phyloP scores from a whole-genome alignment of 2,113 vertebrate species.

The Callaeas wilsoni region DNA sequence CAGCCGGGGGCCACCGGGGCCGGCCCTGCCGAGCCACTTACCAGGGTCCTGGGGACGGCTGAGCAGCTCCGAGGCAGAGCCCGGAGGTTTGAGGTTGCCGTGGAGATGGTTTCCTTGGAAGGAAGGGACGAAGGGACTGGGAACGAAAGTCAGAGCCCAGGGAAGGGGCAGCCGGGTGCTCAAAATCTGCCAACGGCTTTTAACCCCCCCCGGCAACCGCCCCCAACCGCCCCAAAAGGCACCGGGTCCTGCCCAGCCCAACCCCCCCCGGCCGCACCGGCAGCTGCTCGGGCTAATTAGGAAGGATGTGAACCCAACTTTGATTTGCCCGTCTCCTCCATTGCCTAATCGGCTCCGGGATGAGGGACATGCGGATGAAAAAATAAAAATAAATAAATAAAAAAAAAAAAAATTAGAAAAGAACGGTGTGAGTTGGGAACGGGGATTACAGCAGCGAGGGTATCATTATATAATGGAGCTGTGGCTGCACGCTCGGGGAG shows the following conservation, averaged over 20 bases:
- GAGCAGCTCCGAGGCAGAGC: background rate
- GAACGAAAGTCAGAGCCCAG: accelerated
- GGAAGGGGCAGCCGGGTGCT: background rate
- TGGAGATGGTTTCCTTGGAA: constrained; percentile 50
- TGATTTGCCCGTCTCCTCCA: background rate
- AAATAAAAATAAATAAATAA: background rate
- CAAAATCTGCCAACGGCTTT: accelerated
- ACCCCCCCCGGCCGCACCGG: accelerated
- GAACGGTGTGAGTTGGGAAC: background rate
- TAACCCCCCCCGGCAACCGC: background rate
- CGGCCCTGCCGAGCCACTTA: background rate
- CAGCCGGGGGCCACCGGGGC: background rate
- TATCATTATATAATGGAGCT: background rate
- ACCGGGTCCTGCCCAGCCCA: background rate
- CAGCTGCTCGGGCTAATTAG: background rate
- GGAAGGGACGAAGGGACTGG: background rate
- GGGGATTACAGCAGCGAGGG: background rate
- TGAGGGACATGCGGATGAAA: background rate
- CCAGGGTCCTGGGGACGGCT: background rate
- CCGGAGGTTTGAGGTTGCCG: constrained; percentile 12
- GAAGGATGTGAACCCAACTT: background rate
- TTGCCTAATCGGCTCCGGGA: background rate
- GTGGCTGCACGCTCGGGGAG: background rate
- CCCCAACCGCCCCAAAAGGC: background rate
- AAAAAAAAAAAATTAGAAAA: background rate